Evolutionary conservation across 2,888 invertebrate species (phyloP).

Genomic region (Ernsta delagoae): DNA sequence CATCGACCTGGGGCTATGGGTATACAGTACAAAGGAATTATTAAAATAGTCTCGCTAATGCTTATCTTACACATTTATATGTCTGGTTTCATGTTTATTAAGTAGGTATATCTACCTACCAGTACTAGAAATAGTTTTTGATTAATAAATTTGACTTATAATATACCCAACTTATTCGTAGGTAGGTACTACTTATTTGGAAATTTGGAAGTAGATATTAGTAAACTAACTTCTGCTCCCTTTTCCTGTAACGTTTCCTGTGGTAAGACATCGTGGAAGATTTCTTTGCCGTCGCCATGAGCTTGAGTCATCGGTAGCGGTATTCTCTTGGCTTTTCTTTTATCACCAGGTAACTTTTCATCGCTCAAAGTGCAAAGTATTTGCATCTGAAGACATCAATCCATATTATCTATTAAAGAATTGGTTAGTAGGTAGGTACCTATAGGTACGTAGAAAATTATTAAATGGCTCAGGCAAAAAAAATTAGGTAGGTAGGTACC

Average conservation of each 20-base stretch:
- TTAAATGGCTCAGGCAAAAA: too few species aligned
- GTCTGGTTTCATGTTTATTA: too few species aligned
- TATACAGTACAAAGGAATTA: too few species aligned
- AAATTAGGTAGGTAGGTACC: too few species aligned
- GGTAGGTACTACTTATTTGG: slow-evolving; percentile 47
- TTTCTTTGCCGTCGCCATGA: slow-evolving; percentile 63
- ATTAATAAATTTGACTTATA: too few species aligned
- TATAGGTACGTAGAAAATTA: not conserved
- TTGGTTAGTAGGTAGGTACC: not conserved
- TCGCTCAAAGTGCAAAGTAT: slow-evolving; percentile 73
- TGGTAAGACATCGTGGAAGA: slow-evolving; percentile 61
- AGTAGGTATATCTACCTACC: too few species aligned
- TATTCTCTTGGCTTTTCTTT: slow-evolving; percentile 53
- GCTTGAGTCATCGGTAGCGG: slow-evolving; percentile 54
- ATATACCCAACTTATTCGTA: too few species aligned
- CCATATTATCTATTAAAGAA: not conserved
- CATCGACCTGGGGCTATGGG: too few species aligned
- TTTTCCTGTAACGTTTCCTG: slow-evolving; percentile 50
- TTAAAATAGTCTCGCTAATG: too few species aligned
- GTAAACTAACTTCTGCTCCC: slow-evolving; percentile 46
- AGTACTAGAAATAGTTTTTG: too few species aligned
- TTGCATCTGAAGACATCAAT: slow-evolving; percentile 55
- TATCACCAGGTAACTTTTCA: slow-evolving; percentile 58
- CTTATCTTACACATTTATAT: too few species aligned
- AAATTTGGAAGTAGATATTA: not conserved